Percentiles rank a stretch among this genome's conserved stretches.
Evolutionary conservation across 1,140 invertebrate genomes (phyloP).

Genomic region (Solen grandis): DNA sequence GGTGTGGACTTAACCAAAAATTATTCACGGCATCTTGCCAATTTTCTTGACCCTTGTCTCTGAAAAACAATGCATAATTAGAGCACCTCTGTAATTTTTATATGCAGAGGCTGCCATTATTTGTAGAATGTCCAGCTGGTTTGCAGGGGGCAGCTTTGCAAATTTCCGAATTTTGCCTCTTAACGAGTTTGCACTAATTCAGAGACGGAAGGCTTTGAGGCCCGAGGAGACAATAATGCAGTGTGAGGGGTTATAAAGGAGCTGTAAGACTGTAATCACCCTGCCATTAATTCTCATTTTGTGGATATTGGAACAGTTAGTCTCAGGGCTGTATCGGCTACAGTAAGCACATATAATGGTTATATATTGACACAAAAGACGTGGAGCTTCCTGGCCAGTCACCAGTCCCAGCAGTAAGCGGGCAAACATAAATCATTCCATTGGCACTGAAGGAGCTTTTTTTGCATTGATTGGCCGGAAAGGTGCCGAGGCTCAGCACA

Average conservation of each 20-base stretch:
- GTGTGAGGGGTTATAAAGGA: not conserved
- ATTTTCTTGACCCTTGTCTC: not conserved
- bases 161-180: constrained; percentile 20
- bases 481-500: no score
- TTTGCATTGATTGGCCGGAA: no score
- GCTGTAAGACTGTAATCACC: constrained; percentile 16
- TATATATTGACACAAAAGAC: constrained; percentile 43
- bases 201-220: not conserved
- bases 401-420: no score
- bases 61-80: constrained; percentile 22
- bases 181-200: constrained; percentile 39
- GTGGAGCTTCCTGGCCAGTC: no score
- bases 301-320: not conserved
- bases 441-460: no score
- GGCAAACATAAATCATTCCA: no score
- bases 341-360: constrained; percentile 42
- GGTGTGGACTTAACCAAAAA: not conserved
- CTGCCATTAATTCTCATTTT: constrained; percentile 51
- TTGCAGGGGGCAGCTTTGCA: not conserved
- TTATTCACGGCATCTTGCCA: not conserved
- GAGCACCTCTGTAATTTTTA: constrained; percentile 34
- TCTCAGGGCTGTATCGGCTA: constrained; percentile 28
- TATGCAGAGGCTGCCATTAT: no score
- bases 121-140: constrained; percentile 6
- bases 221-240: constrained; percentile 4